These are phyloP conservation scores for Alloplasta piceator DNA, from an alignment of 2,888 invertebrate species.

Conservation along the genomic window DNA sequence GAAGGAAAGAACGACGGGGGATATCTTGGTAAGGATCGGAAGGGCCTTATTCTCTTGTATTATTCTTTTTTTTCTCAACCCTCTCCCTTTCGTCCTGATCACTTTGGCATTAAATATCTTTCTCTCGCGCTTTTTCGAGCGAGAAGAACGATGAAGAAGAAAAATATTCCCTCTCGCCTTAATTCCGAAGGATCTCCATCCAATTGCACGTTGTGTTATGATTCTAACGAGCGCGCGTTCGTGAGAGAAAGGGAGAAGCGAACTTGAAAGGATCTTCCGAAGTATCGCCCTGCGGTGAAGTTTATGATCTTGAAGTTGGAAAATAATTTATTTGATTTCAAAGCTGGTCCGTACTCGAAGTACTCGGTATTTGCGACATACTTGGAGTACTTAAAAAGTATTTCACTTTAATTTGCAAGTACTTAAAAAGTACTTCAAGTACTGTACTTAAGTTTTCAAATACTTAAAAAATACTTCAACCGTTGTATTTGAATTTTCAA, in stretches of 20 bases:
- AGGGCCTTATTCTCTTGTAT: slow-evolving; percentile 76
- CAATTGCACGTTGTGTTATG: slow-evolving; percentile 76
- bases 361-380: too few relatives aligned
- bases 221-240: slow-evolving; percentile 66
- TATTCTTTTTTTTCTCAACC: slow-evolving; percentile 58
- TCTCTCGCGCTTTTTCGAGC: slow-evolving; percentile 13
- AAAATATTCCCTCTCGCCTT: slow-evolving; percentile 40
- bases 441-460: too few relatives aligned
- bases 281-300: slow-evolving; percentile 20
- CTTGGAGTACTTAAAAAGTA: too few relatives aligned
- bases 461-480: too few relatives aligned
- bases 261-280: slow-evolving; percentile 25
- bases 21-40: slow-evolving; percentile 74
- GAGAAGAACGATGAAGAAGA: slow-evolving; percentile 32
- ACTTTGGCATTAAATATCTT: slow-evolving; percentile 51
- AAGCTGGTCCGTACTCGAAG: too few relatives aligned
- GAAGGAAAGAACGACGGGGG: slow-evolving; percentile 49
- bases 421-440: too few relatives aligned
- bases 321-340: too few relatives aligned
- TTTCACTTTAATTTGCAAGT: too few relatives aligned
- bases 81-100: slow-evolving; percentile 23
- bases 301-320: slow-evolving; percentile 38
- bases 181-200: slow-evolving; percentile 69
- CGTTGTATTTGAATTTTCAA: too few relatives aligned
- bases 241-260: slow-evolving; percentile 28